phyloP scores from a whole-genome alignment of 2,113 vertebrate species.

The Piaya cayana region DNA sequence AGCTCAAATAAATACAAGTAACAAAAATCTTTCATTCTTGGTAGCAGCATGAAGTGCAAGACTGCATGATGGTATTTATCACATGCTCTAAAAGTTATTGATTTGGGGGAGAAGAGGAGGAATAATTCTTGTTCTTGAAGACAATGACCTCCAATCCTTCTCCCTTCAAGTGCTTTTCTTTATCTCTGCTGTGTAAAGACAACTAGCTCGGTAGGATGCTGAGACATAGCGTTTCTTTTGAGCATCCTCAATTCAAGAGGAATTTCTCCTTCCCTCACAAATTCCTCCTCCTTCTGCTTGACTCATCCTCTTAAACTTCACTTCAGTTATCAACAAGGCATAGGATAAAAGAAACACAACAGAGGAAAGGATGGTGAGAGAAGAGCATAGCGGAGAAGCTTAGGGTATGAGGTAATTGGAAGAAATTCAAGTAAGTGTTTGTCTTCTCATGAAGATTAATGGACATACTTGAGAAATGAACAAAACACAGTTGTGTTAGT shows the following conservation, averaged over 20 bases:
- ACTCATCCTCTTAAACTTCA: not conserved
- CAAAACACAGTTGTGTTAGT: not conserved
- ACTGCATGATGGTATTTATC: not conserved
- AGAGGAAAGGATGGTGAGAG: not conserved
- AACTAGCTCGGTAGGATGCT: not conserved
- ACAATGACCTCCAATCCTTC: not conserved
- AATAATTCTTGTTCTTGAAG: not conserved
- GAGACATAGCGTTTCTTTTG: not conserved
- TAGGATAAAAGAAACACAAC: accelerated
- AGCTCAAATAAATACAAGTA: not conserved
- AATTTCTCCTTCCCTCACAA: not conserved
- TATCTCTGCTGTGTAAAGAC: not conserved
- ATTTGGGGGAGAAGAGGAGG: not conserved
- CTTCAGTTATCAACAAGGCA: accelerated
- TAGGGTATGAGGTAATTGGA: not conserved
- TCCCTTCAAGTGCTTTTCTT: not conserved
- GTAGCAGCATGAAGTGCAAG: not conserved
- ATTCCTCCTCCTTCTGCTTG: not conserved
- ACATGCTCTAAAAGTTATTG: not conserved
- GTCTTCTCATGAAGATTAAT: not conserved
- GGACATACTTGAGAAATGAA: not conserved
- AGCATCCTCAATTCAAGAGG: accelerated
- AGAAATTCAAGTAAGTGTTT: not conserved
- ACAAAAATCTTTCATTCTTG: not conserved
- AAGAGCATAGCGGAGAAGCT: not conserved